Evolutionary conservation across 2,888 invertebrate species (phyloP).

Genomic region (Drosophila pegasa): DNA sequence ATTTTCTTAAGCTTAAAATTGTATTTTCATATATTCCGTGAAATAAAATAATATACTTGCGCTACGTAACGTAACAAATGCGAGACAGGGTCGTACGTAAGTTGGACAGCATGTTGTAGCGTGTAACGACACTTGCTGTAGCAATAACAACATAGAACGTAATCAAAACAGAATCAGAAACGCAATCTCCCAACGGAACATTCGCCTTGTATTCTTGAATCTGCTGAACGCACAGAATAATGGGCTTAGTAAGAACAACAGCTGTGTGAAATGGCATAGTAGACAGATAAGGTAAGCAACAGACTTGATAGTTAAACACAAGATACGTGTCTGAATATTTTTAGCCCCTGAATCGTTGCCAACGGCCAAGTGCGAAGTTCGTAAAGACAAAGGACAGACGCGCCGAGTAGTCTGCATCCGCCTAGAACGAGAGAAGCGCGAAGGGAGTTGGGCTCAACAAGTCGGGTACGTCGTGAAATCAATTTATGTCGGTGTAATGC

Average conservation of each 20-base stretch:
- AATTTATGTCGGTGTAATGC: constrained; percentile 17
- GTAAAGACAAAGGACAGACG: background rate
- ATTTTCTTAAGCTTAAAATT: too few species aligned
- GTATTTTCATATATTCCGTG: background rate
- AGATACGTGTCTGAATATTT: constrained; percentile 41
- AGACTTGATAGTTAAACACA: constrained; percentile 33
- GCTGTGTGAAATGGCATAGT: constrained; percentile 23
- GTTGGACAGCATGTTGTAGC: background rate
- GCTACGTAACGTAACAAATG: constrained; percentile 21
- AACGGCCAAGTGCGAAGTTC: constrained; percentile 17
- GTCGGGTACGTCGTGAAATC: constrained; percentile 19
- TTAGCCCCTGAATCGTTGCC: constrained; percentile 27
- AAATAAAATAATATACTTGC: too few species aligned
- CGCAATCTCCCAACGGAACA: constrained; percentile 15
- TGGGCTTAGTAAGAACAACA: constrained; percentile 17
- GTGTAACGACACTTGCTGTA: constrained; percentile 16
- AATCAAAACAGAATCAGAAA: constrained; percentile 34
- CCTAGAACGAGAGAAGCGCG: constrained; percentile 14
- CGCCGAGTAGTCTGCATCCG: constrained; percentile 44
- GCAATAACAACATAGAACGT: background rate
- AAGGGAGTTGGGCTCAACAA: constrained; percentile 47
- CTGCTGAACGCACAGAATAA: constrained; percentile 6
- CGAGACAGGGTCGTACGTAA: background rate
- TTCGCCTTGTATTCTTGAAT: constrained; percentile 19
- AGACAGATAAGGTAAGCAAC: constrained; percentile 14